A percentile compares a stretch with the other conserved stretches of the same genome.
Evolutionary conservation across 2,888 invertebrate species (phyloP).

Genomic region (Pilophorus perplexus): DNA sequence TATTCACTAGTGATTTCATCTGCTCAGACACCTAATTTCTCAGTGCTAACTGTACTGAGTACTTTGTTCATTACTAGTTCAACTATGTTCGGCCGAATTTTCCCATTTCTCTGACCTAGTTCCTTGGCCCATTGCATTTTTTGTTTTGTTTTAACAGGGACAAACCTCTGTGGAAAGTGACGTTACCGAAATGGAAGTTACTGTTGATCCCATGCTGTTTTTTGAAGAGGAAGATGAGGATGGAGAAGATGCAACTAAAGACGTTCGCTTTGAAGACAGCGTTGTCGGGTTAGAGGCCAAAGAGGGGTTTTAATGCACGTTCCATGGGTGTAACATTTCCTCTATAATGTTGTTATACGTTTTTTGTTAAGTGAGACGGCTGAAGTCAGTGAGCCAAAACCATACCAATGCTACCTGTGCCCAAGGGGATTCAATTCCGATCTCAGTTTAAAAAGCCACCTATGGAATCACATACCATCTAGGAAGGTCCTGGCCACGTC

Average conservation of each 20-base stretch:
- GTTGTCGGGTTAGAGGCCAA: too few relatives aligned
- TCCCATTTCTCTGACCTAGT: not conserved
- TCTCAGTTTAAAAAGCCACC: conserved; percentile 61
- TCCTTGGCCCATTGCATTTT: not conserved
- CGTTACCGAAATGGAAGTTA: conserved; percentile 62
- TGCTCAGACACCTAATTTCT: too few relatives aligned
- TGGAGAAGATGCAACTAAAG: conserved; percentile 52
- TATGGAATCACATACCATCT: conserved; percentile 59
- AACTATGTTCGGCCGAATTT: too few relatives aligned
- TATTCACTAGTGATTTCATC: too few relatives aligned
- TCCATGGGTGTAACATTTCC: too few relatives aligned
- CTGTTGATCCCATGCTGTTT: conserved; percentile 68
- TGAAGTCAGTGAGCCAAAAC: conserved; percentile 52
- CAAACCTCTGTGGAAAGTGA: conserved; percentile 28
- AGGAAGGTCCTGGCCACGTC: conserved; percentile 52
- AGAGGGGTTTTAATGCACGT: too few relatives aligned
- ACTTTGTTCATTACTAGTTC: too few relatives aligned
- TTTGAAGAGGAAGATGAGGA: conserved; percentile 51
- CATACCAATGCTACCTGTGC: conserved; percentile 59
- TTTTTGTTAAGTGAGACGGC: too few relatives aligned
- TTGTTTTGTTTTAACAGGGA: not conserved
- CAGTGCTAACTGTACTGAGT: too few relatives aligned
- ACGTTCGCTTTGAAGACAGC: too few relatives aligned
- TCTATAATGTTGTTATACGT: too few relatives aligned
- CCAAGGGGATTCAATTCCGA: conserved; percentile 59